phyloP scores from a whole-genome alignment of 2,797 vertebrate species.

The Columba guinea region DNA sequence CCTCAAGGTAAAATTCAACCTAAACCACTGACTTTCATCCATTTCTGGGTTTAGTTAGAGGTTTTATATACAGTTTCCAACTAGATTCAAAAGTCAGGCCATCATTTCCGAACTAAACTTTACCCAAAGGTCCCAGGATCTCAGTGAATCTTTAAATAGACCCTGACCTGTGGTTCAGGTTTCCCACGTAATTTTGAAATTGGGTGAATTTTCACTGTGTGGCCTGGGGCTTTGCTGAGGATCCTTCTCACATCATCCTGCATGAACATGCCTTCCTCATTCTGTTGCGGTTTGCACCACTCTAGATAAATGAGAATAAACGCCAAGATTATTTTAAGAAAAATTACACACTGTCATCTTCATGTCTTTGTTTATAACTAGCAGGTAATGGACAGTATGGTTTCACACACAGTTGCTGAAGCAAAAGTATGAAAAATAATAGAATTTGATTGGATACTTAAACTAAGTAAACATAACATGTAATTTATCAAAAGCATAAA shows the following conservation, averaged over 20 bases:
- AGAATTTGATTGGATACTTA: slow-evolving; percentile 26
- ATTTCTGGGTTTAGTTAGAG: neutral
- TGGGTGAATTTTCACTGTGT: neutral
- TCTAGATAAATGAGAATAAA: neutral
- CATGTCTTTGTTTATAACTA: neutral
- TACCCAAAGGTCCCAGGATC: neutral
- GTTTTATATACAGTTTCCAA: neutral
- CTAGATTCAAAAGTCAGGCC: neutral
- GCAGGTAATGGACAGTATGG: neutral
- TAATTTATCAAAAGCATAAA: slow-evolving; percentile 69
- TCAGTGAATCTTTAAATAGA: neutral
- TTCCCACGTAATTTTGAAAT: neutral
- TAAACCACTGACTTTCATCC: neutral
- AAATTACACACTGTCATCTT: neutral
- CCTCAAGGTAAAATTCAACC: neutral
- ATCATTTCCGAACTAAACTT: neutral
- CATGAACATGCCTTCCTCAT: neutral
- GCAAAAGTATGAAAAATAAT: neutral
- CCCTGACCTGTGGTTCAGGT: neutral
- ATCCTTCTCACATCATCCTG: neutral
- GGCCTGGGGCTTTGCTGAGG: neutral
- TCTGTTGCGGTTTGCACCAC: neutral
- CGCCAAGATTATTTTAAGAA: neutral
- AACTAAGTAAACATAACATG: slow-evolving; percentile 59
- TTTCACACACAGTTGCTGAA: slow-evolving; percentile 24